Percentiles rank a stretch among this genome's conserved stretches.
Conservation (phyloP, 2,888 invertebrate species). For the Charanyca ferruginea region DNA sequence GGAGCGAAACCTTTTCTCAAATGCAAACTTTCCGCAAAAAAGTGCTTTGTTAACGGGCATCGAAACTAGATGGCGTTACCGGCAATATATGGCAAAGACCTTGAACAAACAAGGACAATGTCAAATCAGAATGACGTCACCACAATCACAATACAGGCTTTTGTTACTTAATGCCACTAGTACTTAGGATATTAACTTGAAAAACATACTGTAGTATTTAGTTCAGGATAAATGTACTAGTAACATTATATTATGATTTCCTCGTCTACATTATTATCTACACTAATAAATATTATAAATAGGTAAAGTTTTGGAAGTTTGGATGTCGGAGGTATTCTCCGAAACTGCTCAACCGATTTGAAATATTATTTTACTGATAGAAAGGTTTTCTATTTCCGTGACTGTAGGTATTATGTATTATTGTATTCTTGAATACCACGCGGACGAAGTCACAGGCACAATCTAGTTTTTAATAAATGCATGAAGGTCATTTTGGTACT, state of each 20-base stretch:
- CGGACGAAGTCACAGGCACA: no score
- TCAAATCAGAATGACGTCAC: constrained; percentile 51
- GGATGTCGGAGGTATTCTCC: no score
- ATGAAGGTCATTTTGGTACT: neutral
- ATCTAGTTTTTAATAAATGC: constrained; percentile 6
- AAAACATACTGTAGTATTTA: neutral
- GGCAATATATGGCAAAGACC: constrained; percentile 50
- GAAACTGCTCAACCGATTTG: no score
- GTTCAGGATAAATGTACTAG: constrained; percentile 21
- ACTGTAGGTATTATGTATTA: no score
- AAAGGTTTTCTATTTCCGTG: no score
- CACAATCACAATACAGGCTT: constrained; percentile 37
- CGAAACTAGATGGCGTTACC: constrained; percentile 57
- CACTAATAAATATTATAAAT: no score
- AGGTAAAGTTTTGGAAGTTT: no score
- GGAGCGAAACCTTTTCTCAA: neutral
- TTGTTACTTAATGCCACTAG: constrained; percentile 12
- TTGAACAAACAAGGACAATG: constrained; percentile 63
- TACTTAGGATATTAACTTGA: constrained; percentile 19
- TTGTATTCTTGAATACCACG: no score
- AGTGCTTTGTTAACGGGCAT: constrained; percentile 7
- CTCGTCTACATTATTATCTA: no score
- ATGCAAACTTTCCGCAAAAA: neutral
- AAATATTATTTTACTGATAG: no score
- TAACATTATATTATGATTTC: constrained; percentile 7